phyloP scores from a whole-genome alignment of 2,888 invertebrate genomes.

The Xylota segnis region DNA sequence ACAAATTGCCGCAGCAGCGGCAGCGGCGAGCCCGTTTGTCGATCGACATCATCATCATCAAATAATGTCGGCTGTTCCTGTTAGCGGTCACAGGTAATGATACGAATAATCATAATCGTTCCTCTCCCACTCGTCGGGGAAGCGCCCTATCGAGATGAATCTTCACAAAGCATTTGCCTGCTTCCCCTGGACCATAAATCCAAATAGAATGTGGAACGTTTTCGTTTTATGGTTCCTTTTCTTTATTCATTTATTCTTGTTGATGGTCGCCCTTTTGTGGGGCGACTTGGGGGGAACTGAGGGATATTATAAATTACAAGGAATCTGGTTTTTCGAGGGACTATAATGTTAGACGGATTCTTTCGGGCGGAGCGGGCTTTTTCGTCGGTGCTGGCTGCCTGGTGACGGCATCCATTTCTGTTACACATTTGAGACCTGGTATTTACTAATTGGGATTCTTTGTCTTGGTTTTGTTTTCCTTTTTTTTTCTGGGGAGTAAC shows the following conservation, averaged over 20 bases:
- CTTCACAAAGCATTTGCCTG: conserved; percentile 32
- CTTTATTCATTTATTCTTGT: conserved; percentile 62
- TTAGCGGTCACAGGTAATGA: conserved; percentile 73
- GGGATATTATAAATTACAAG: conserved; percentile 62
- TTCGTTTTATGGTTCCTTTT: conserved; percentile 69
- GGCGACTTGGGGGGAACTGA: neutral
- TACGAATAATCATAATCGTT: conserved; percentile 71
- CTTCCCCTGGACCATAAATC: conserved; percentile 52
- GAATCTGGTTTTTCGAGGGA: conserved; percentile 49
- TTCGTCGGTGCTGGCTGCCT: conserved; percentile 7
- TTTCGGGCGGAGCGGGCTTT: conserved; percentile 26
- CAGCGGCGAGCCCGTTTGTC: conserved; percentile 69
- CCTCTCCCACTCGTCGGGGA: conserved; percentile 30
- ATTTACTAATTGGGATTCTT: conserved; percentile 71
- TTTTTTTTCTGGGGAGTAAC: neutral
- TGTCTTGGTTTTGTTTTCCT: conserved; percentile 28
- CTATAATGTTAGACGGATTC: conserved; percentile 54
- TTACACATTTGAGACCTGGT: conserved; percentile 49
- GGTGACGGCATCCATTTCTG: conserved; percentile 56
- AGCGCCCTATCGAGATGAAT: conserved; percentile 15
- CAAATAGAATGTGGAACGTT: conserved; percentile 64
- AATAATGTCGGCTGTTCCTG: conserved; percentile 67
- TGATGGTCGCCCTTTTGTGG: conserved; percentile 10
- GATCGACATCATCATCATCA: conserved; percentile 66
- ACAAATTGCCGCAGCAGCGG: conserved; percentile 71